These are phyloP conservation scores for Mactra quadrangularis DNA, from an alignment of 1,140 invertebrate genomes.

Conservation along the genomic window DNA sequence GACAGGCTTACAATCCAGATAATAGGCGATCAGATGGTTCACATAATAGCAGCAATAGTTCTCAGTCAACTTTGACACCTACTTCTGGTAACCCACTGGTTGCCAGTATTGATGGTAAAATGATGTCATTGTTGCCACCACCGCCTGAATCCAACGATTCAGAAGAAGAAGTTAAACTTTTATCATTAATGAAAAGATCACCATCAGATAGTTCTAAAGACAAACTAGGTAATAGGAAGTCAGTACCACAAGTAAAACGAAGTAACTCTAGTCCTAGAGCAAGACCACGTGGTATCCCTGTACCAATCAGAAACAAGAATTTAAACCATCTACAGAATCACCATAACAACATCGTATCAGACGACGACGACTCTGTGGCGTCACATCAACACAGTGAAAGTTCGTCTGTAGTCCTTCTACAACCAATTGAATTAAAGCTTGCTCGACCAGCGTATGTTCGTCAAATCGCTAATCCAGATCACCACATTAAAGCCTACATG, in stretches of 20 bases:
- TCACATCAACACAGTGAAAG: constrained; percentile 77
- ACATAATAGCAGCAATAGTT: constrained; percentile 73
- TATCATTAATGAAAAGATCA: constrained; percentile 50
- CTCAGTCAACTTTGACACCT: constrained; percentile 75
- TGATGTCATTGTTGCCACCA: constrained; percentile 75
- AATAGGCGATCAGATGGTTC: constrained; percentile 70
- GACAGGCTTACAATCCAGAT: constrained; percentile 57
- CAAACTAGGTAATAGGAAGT: constrained; percentile 57
- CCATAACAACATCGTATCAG: constrained; percentile 58
- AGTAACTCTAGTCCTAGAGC: constrained; percentile 69
- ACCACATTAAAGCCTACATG: constrained; percentile 63
- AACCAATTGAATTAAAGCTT: constrained; percentile 78
- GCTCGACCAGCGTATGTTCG: constrained; percentile 71
- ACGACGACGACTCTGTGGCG: constrained; percentile 77
- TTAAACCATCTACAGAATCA: constrained; percentile 12
- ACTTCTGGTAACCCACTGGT: constrained; percentile 71
- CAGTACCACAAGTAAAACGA: constrained; percentile 61
- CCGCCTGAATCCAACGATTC: constrained; percentile 29
- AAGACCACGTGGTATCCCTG: constrained; percentile 47
- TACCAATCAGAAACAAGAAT: constrained; percentile 25
- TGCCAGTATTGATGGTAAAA: constrained; percentile 79
- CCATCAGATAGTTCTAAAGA: constrained; percentile 64
- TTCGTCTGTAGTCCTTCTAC: constrained; percentile 77
- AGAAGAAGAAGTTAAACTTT: constrained; percentile 25
- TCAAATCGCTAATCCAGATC: constrained; percentile 71